Base-by-base conservation (phyloP, 2,888 invertebrate species). In the Dicyrtoma fusca region DNA sequence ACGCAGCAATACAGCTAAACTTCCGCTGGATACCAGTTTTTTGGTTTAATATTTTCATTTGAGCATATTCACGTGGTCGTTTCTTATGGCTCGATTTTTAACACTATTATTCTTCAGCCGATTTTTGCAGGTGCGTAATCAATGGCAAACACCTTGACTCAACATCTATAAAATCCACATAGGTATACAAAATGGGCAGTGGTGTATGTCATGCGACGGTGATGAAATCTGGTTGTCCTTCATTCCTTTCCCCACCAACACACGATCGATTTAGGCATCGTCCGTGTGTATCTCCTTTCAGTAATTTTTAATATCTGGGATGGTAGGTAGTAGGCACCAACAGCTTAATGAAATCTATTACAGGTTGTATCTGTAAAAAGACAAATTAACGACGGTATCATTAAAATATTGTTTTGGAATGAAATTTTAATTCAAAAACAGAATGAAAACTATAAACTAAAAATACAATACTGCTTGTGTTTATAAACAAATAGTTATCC, bases 141-240 rank as follows among this genome's bases (percentile, higher is more conserved):
- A 17, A 61, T 19, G 42, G 14, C 17, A 19, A 61, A 25, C 26
- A 17, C 59, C 59, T 23, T 49, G n/a, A 49, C 59, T 59, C 4
- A 34, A 34, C 34, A 34, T 34, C 34, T 34, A 34, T 34, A 34
- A 34, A 34, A 26, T 25, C 25, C 25, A 23, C 42, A 11, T 61
- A 13, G n/a, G 8, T 42, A 57, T 57, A 25, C 57, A n/a, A 57
- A 25, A 57, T 26, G 21, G 53, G 53, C 53, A 57, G 61, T 34
- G 26, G 26, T 25, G n/a, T 42, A 61, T 42, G 44, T n/a, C 61
- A 42, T 61, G 61, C 44, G 61, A 61, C 44, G 34, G 23, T 44
- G 25, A 49, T n/a, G 17, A 64, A 64, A 64, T 49, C 19, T 64
- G 47, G 64, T 64, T 64, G 64, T 49, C 64, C 64, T 64, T 64